These are phyloP conservation scores for Leptopilina syphax DNA, from an alignment of 2,888 invertebrate species.

Conservation along the genomic window DNA sequence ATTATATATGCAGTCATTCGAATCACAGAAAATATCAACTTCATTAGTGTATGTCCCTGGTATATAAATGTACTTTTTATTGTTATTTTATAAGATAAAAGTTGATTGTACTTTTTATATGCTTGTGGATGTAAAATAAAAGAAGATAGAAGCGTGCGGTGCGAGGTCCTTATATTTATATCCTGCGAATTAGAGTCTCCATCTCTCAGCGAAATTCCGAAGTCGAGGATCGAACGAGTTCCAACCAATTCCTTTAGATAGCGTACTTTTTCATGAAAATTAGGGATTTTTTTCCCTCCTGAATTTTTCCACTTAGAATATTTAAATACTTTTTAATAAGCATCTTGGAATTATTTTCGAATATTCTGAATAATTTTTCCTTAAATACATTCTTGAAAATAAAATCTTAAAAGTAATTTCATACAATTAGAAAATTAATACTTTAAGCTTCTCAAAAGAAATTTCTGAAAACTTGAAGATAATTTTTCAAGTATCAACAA, in stretches of 20 bases:
- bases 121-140: not conserved
- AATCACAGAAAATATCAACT: constrained; percentile 29
- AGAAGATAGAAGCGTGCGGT: not conserved
- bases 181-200: constrained; percentile 24
- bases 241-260: not conserved
- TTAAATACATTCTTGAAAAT: no score
- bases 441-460: no score
- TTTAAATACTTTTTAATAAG: no score
- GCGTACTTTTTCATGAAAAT: not conserved
- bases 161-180: constrained; percentile 5
- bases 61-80: constrained; percentile 15
- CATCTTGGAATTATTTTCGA: no score
- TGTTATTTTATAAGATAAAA: constrained; percentile 18
- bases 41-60: constrained; percentile 2
- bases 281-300: not conserved
- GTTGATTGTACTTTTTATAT: constrained; percentile 4
- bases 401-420: no score
- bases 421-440: no score
- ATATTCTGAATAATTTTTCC: no score
- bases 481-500: no score
- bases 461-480: no score
- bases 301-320: no score
- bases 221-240: not conserved
- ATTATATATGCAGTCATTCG: constrained; percentile 24
- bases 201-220: not conserved